Conservation (phyloP, 2,888 invertebrate genomes). For the Aspidiotus rigidus region DNA sequence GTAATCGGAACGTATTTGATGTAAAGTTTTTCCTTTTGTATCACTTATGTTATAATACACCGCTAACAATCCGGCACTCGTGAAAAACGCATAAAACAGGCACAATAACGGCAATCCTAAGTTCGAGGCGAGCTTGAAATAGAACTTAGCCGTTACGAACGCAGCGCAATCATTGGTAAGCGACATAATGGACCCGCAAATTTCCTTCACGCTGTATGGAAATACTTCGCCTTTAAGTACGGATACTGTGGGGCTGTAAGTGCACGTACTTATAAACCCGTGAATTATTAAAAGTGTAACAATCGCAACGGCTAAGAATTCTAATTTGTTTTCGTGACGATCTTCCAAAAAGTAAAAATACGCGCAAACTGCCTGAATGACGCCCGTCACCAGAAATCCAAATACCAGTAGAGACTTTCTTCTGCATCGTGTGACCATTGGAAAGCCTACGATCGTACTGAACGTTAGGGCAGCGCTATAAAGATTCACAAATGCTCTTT, state of each 20-base stretch:
- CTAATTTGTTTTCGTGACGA: background rate
- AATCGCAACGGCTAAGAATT: background rate
- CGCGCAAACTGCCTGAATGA: background rate
- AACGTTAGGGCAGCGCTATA: background rate
- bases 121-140: background rate
- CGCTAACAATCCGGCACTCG: background rate
- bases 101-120: background rate
- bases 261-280: background rate
- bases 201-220: slow-evolving; percentile 2
- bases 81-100: background rate
- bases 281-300: background rate
- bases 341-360: background rate
- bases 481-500: background rate
- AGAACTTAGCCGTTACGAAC: background rate
- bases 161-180: background rate
- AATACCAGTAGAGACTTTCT: background rate
- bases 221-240: slow-evolving; percentile 2
- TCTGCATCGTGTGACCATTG: background rate
- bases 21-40: slow-evolving; percentile 4
- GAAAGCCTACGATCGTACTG: background rate
- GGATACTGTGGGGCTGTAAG: background rate
- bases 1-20: slow-evolving; percentile 1
- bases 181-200: background rate
- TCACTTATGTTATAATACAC: background rate
- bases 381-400: background rate